Percentiles rank a stretch among this genome's conserved stretches.
Evolutionary conservation across 2,113 vertebrate genomes (phyloP).

Genomic region (Seriola dumerili): DNA sequence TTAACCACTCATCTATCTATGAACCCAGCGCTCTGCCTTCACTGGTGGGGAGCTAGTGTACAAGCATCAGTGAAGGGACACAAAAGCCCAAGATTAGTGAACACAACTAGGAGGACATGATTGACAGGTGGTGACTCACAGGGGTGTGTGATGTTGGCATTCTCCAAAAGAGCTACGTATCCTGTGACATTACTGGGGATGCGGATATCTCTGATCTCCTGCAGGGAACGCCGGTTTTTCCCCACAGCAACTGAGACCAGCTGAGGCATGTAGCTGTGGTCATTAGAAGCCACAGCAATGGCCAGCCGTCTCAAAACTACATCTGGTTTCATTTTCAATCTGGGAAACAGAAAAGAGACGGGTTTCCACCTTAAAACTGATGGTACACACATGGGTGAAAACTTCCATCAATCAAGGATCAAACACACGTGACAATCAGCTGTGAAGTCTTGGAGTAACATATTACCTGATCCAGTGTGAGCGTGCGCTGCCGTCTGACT

Average conservation of each 20-base stretch:
- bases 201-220: constrained; percentile 96
- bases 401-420: background rate
- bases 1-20: background rate
- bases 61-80: background rate
- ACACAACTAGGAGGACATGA: background rate
- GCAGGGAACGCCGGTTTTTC: constrained; percentile 89
- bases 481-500: constrained; percentile 96
- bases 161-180: constrained; percentile 96
- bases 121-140: constrained; percentile 87
- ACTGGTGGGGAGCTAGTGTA: background rate
- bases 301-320: constrained; percentile 93
- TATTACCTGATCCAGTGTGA: constrained; percentile 95
- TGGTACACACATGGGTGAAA: background rate
- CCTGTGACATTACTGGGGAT: constrained; percentile 97
- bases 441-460: background rate
- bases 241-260: constrained; percentile 95
- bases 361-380: background rate
- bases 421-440: background rate
- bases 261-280: constrained; percentile 99
- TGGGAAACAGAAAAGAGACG: constrained; percentile 64
- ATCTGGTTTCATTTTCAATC: constrained; percentile 96
- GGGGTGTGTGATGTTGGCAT: constrained; percentile 94
- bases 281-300: constrained; percentile 93
- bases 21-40: background rate
- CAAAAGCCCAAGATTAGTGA: background rate